Percentiles rank a stretch among this genome's conserved stretches.
phyloP scores from a whole-genome alignment of 2,888 invertebrate species.

The Kryphioiulus occultus region DNA sequence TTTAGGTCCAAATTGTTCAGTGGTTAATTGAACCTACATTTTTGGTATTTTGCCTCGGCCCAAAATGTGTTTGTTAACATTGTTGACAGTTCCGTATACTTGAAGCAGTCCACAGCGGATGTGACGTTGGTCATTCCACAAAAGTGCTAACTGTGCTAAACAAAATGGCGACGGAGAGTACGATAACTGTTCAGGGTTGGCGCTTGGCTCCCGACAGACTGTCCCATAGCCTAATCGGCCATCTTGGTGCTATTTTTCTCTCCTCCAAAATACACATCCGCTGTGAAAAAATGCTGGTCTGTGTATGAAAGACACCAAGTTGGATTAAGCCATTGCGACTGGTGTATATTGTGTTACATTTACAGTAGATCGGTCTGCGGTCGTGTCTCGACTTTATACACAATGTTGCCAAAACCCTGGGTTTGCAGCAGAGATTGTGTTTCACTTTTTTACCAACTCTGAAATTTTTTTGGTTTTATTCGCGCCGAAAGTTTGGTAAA shows the following conservation, averaged over 20 bases:
- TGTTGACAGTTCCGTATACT: no score
- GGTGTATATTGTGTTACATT: neutral
- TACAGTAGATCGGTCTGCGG: neutral
- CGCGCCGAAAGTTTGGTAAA: neutral
- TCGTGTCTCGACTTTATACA: neutral
- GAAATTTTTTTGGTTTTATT: neutral
- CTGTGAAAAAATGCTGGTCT: neutral
- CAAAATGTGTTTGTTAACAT: no score
- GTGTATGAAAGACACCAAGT: neutral
- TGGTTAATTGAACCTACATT: no score
- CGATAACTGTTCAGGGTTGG: neutral
- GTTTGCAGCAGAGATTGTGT: neutral
- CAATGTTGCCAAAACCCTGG: neutral
- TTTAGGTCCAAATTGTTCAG: no score
- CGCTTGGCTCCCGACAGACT: neutral
- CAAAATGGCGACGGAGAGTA: neutral
- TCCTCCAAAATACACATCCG: neutral
- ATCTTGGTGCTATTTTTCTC: neutral
- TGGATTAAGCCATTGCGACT: neutral
- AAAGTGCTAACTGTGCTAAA: neutral
- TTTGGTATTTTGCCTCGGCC: no score
- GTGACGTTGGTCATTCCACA: neutral
- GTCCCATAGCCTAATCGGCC: neutral
- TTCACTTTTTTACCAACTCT: neutral
- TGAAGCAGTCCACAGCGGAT: neutral